Evolutionary conservation across 2,113 vertebrate species (phyloP).

Genomic region (Rhynchomys soricoides): DNA sequence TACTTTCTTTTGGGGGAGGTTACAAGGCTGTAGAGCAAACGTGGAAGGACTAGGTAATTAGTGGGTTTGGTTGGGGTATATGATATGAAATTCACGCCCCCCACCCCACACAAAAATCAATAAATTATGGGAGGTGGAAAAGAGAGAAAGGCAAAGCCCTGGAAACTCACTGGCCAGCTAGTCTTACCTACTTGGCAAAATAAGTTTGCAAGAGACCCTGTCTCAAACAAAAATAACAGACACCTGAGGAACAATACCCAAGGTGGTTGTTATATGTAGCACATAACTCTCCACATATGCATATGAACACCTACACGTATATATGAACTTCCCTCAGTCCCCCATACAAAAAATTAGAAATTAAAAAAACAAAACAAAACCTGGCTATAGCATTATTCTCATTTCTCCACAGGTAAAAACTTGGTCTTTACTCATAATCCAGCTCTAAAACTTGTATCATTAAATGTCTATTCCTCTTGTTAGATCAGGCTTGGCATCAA

Average conservation of each 20-base stretch:
- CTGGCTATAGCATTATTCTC: constrained; percentile 11
- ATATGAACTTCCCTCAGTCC: not conserved
- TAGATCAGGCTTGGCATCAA: not conserved
- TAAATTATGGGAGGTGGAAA: not conserved
- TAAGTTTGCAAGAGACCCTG: not conserved
- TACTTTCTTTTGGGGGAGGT: not conserved
- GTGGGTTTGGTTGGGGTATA: not conserved
- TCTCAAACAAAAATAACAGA: not conserved
- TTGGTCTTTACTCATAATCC: constrained; percentile 23
- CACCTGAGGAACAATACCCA: not conserved
- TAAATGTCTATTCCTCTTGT: constrained; percentile 34
- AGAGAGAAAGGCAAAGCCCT: not conserved
- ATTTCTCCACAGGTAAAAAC: constrained; percentile 41
- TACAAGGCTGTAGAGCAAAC: not conserved
- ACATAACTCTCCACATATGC: too few relatives aligned
- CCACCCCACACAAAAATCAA: not conserved
- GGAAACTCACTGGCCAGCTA: not conserved
- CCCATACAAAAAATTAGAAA: not conserved
- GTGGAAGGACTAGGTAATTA: not conserved
- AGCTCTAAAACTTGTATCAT: constrained; percentile 14
- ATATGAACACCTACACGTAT: not conserved
- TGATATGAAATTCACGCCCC: not conserved
- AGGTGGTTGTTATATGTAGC: not conserved
- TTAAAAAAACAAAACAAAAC: constrained; percentile 46
- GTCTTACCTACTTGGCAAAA: not conserved